Base-by-base conservation (phyloP, 2,888 invertebrate species). In the Cryptocephalus primarius region DNA sequence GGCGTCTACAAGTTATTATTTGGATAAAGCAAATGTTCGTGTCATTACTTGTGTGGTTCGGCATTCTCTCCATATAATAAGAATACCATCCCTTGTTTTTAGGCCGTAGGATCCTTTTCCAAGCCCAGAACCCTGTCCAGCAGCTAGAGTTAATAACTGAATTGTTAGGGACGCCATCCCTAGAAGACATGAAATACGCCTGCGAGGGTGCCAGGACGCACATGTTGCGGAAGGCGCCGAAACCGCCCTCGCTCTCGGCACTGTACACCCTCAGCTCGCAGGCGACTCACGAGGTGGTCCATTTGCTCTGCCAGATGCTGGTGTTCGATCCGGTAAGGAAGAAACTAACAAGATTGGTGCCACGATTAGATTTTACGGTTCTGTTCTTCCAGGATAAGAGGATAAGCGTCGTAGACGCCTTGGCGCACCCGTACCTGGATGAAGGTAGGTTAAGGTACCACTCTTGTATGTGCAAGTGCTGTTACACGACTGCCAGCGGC, bases 401-500 rank as follows among this genome's bases (percentile, higher is more conserved):
- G 63, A 92, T 96, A 69, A 86, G 88, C 2, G 94, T 96, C 45
- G 85, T 88, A 48, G 93, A 96, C 69, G 97, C 97, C 33, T 77
- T 99, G 57, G 88, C 91, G 46, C 97, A 97, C 75, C 94, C 95
- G 8, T 99, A 97, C 74, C 75, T 99, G 56, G 96, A 96, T 67
- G 99, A 99, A 71, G 99, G 97, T 32, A 82, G 99, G 56, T 80
- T 99, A 64, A 83, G 99, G 64, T 99, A 96, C 77, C 99, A 99
- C 75, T 97, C 96, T 53, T 99, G 99, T 73, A 99, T 99, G 99
- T 99, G 99, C 78, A 88, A 88, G 69, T 99, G 99, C 67, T 99
- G 99, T 75, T 91, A 87, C 72, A 85, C 86, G 47, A 82, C 82
- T 53, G 78, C 78, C 49, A 77, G 80, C 47, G 81, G 82, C 43